These are phyloP conservation scores for Allygus modestus DNA, from an alignment of 2,888 invertebrate genomes.

Conservation along the genomic window DNA sequence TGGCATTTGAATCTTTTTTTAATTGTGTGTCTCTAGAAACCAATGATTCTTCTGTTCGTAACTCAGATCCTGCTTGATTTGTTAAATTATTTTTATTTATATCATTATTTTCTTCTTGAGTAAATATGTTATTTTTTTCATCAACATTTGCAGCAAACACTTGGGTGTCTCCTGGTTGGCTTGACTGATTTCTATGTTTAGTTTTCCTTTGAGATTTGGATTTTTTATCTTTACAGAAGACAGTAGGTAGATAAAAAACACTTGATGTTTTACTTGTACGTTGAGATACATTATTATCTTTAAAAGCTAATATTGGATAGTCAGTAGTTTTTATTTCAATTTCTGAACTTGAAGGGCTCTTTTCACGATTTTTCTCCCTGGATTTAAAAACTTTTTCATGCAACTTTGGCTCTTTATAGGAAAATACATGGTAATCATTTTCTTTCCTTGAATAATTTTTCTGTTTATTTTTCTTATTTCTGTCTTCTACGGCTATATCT, in stretches of 20 bases:
- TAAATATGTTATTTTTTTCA: constrained; percentile 28
- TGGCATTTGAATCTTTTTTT: neutral
- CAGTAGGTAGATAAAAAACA: constrained; percentile 19
- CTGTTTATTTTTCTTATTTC: neutral
- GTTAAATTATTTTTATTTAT: neutral
- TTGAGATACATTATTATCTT: constrained; percentile 17
- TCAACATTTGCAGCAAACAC: constrained; percentile 23
- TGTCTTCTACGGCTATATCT: neutral
- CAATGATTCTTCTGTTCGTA: neutral
- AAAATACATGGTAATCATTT: constrained; percentile 18
- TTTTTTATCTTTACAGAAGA: neutral
- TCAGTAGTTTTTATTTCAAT: constrained; percentile 22
- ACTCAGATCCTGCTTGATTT: neutral
- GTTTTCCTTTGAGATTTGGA: constrained; percentile 9
- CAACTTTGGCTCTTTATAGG: constrained; percentile 11
- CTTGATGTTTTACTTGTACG: neutral
- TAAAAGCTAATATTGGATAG: constrained; percentile 43
- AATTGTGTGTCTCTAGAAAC: neutral
- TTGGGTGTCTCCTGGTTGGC: neutral
- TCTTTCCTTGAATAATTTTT: neutral
- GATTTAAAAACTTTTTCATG: constrained; percentile 23
- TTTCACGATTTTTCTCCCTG: neutral
- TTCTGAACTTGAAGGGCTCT: neutral
- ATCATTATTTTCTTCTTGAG: neutral
- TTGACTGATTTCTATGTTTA: neutral